Evolutionary conservation across 2,888 invertebrate genomes (phyloP).

Genomic region (Ennomos quercinarius): DNA sequence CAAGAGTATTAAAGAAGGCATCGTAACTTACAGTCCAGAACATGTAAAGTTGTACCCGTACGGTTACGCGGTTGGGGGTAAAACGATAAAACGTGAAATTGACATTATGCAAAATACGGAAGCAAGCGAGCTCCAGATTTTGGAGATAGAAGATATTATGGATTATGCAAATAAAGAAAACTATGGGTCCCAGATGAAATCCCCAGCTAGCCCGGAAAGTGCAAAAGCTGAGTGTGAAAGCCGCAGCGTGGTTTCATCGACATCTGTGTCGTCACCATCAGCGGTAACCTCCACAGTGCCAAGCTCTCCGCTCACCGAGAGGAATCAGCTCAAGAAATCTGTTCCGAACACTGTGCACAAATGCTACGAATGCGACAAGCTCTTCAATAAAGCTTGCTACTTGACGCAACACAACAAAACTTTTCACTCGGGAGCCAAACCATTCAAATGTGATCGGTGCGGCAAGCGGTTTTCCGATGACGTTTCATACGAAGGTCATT

Average conservation of each 20-base stretch:
- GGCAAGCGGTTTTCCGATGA: conserved; percentile 93
- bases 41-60: conserved; percentile 70
- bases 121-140: conserved; percentile 69
- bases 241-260: conserved; percentile 65
- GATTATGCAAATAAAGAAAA: conserved; percentile 83
- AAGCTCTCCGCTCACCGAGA: conserved; percentile 75
- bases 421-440: conserved; percentile 94
- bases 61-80: conserved; percentile 71
- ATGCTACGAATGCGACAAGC: conserved; percentile 93
- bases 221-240: conserved; percentile 73
- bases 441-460: conserved; percentile 93
- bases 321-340: conserved; percentile 71
- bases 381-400: conserved; percentile 94
- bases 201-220: conserved; percentile 80
- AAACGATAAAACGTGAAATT: conserved; percentile 74
- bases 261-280: conserved; percentile 64
- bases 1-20: conserved; percentile 67
- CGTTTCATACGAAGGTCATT: conserved; percentile 89
- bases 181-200: conserved; percentile 78
- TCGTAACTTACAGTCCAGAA: conserved; percentile 68
- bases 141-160: conserved; percentile 81
- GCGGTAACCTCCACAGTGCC: conserved; percentile 72
- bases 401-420: conserved; percentile 96
- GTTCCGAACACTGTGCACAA: conserved; percentile 81
- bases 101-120: conserved; percentile 58